A percentile compares a stretch with the other conserved stretches of the same genome.
These are phyloP conservation scores for Mus minutoides DNA, from an alignment of 2,797 vertebrate genomes.

Conservation along the genomic window DNA sequence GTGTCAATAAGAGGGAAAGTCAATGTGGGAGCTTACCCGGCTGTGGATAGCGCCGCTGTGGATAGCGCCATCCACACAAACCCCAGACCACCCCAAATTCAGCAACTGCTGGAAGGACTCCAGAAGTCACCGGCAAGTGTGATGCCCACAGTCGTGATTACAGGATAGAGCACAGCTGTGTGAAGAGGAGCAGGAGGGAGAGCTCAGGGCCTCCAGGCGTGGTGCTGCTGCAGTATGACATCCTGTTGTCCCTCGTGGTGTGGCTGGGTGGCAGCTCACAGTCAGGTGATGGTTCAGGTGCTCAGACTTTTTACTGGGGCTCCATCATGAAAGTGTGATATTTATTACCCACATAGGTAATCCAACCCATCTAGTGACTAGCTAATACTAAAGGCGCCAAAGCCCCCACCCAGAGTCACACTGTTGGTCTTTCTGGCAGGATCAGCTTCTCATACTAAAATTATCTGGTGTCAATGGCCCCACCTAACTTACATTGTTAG, in stretches of 20 bases:
- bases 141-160: background rate
- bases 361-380: background rate
- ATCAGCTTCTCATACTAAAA: background rate
- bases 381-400: background rate
- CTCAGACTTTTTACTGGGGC: background rate
- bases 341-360: background rate
- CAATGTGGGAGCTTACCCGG: background rate
- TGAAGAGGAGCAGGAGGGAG: background rate
- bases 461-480: background rate
- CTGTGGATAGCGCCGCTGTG: background rate
- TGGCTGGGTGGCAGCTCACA: background rate
- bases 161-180: background rate
- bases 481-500: background rate
- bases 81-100: background rate
- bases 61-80: background rate
- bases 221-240: background rate
- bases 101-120: constrained; percentile 13
- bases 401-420: background rate
- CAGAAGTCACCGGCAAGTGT: background rate
- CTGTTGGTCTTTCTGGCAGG: background rate
- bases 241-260: background rate
- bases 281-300: background rate
- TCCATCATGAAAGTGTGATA: background rate
- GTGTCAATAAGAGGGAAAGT: constrained; percentile 7
- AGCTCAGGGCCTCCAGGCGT: background rate